phyloP scores from a whole-genome alignment of 2,797 vertebrate species.

The Decapterus maruadsi region DNA sequence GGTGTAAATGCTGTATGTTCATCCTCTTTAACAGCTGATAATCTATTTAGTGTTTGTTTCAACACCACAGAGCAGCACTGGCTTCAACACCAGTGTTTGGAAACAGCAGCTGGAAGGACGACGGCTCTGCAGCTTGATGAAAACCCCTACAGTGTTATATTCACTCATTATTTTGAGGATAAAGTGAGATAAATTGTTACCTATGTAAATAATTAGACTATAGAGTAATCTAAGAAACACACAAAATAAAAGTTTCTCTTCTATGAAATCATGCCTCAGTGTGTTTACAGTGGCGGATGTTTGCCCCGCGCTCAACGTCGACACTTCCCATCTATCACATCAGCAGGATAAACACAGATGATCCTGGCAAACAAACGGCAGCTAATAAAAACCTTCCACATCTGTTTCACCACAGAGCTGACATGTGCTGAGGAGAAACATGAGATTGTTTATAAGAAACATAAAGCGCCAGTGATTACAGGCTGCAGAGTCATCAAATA shows the following conservation, averaged over 20 bases:
- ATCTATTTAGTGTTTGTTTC: no score
- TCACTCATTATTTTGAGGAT: no score
- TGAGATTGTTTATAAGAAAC: slow-evolving; percentile 1
- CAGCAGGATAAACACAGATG: slow-evolving; percentile 29
- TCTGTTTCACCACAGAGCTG: neutral
- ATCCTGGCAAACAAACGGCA: slow-evolving; percentile 21
- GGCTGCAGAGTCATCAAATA: slow-evolving; percentile 7
- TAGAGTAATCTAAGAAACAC: no score
- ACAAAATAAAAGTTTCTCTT: neutral
- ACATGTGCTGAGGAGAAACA: neutral
- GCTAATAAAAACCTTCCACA: neutral
- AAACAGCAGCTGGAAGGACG: slow-evolving; percentile 29
- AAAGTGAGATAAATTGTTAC: neutral
- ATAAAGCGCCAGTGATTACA: slow-evolving; percentile 13
- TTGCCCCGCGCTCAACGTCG: slow-evolving; percentile 2
- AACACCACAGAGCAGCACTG: neutral
- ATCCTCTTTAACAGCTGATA: neutral
- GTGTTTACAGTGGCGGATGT: neutral
- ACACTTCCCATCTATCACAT: slow-evolving; percentile 11
- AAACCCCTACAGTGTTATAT: neutral
- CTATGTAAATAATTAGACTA: neutral
- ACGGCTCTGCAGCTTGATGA: neutral
- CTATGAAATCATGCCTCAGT: neutral
- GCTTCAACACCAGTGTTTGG: slow-evolving; percentile 23
- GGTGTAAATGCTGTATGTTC: no score